Evolutionary conservation across 2,888 invertebrate genomes (phyloP).

Genomic region (Nephrotoma guestfalica): DNA sequence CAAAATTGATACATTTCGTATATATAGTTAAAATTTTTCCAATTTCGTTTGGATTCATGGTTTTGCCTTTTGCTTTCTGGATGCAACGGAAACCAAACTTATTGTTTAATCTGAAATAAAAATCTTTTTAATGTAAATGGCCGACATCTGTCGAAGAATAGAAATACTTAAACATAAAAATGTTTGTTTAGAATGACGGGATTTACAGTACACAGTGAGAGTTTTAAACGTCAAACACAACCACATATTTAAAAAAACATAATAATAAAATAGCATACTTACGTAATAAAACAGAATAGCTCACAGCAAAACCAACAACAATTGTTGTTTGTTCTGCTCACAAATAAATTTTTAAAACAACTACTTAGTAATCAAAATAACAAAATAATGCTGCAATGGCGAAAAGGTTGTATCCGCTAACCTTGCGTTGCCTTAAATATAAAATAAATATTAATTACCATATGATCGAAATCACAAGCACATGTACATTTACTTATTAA

Average conservation of each 20-base stretch:
- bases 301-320: no score
- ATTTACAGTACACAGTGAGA: no score
- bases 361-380: background rate
- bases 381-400: background rate
- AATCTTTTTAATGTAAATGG: background rate
- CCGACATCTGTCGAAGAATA: background rate
- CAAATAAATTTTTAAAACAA: background rate
- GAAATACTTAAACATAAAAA: background rate
- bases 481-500: background rate
- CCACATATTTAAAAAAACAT: background rate
- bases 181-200: no score
- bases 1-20: constrained; percentile 43
- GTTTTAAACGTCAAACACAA: no score
- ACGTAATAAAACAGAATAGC: background rate
- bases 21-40: background rate
- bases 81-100: background rate
- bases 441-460: background rate
- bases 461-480: background rate
- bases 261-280: background rate
- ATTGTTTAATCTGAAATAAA: background rate
- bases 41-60: background rate
- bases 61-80: background rate
- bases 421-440: background rate
- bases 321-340: no score
- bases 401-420: background rate